Base-by-base conservation (phyloP, 2,888 invertebrate genomes). In the Brachycybe producta region DNA sequence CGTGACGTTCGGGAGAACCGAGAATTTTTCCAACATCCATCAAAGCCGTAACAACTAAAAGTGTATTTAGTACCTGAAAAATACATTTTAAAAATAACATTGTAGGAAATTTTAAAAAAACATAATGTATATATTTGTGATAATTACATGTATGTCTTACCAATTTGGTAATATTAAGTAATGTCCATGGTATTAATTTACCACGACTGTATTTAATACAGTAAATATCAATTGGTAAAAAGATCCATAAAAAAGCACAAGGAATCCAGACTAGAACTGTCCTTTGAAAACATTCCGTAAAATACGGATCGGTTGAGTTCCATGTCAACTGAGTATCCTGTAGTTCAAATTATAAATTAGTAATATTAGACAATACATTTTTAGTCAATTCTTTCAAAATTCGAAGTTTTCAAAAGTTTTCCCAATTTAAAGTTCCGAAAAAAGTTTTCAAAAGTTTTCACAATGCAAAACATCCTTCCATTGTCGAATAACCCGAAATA, bases 241-340 rank as follows among this genome's bases (percentile, higher is more conserved):
- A 40, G 1, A 62, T 24, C 64, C 65, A 64, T 19, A 68, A 57
- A 46, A 63, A 61, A 11, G 59, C 63, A 57, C 66, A 66, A 2
- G 71, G 70, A 8, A 67, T 58, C 70, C 70, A 72, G n/a, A 66
- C 61, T 15, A 71, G 56, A 5, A 67, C 60, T 0, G 70, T 70
- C 52, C 65, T 62, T 59, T 68, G 65, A 59, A 70, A 70, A 58
- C 71, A 71, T 54, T 75, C 75, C 55, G 94, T 86, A 57, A 95
- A 74, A 64, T 86, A 82, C 34, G 91, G 95, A 66, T 80, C 74
- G 5, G 76, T 72, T 17, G 91, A 82, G 62, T 82, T 65, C 90
- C 90, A 90, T 50, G 86, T 78, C 60, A 79, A 63, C 57, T 77
- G 74, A 57, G 69, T 64, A 70, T 90, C 80, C 94, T 94, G 50